A percentile compares a stretch with the other conserved stretches of the same genome.
Evolutionary conservation across 2,113 vertebrate genomes (phyloP).

Genomic region (Nothocercus julius): DNA sequence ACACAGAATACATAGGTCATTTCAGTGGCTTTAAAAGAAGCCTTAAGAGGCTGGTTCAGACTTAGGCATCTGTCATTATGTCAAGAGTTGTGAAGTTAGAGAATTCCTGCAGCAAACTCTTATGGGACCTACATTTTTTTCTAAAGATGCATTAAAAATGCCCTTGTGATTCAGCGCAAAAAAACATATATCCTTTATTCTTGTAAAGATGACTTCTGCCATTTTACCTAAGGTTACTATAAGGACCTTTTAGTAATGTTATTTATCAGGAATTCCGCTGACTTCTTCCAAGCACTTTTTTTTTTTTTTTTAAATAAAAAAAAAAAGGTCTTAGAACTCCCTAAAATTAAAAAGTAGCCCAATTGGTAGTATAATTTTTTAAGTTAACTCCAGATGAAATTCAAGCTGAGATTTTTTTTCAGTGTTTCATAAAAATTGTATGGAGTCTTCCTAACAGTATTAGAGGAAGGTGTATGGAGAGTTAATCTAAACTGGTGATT

Average conservation of each 20-base stretch:
- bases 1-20: not conserved
- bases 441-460: not conserved
- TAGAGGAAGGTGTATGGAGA: not conserved
- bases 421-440: not conserved
- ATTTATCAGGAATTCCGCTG: not conserved
- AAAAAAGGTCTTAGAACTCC: not conserved
- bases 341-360: not conserved
- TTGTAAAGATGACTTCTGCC: not conserved
- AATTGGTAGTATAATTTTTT: not conserved
- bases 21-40: not conserved
- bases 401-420: not conserved
- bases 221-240: not conserved
- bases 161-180: not conserved
- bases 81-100: not conserved
- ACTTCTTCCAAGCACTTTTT: not conserved
- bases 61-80: not conserved
- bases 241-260: not conserved
- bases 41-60: not conserved
- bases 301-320: not conserved
- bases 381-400: not conserved
- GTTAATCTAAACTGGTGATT: not conserved
- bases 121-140: not conserved
- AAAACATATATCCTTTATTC: not conserved
- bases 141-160: not conserved
- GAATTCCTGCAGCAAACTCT: not conserved